phyloP scores from a whole-genome alignment of 1,140 invertebrate genomes.

The Amphibalanus amphitrite region DNA sequence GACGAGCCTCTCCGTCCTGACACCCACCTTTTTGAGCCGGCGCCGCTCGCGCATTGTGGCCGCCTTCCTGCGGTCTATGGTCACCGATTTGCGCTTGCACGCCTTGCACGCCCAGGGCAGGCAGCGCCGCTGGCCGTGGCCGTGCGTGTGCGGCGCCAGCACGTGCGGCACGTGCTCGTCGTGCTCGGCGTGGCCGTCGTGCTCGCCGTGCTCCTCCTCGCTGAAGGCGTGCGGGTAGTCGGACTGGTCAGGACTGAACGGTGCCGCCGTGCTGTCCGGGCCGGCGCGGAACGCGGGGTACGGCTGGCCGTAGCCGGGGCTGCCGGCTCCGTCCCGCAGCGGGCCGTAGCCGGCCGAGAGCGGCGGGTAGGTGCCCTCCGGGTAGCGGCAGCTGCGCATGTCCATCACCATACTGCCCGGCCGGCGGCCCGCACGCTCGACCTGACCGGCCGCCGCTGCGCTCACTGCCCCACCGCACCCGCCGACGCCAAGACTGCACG shows the following conservation, averaged over 20 bases:
- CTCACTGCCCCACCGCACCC: too few relatives aligned
- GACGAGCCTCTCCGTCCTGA: too few relatives aligned
- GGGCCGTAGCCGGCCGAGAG: neutral
- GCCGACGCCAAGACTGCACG: too few relatives aligned
- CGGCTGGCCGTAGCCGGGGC: neutral
- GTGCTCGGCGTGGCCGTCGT: slow-evolving; percentile 13
- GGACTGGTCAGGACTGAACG: neutral
- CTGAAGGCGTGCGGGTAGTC: neutral
- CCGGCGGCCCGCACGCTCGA: too few relatives aligned
- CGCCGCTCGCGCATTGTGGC: slow-evolving; percentile 85
- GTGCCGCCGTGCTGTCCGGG: neutral
- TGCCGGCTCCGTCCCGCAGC: neutral
- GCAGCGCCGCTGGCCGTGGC: slow-evolving; percentile 41
- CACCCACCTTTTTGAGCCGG: slow-evolving; percentile 64
- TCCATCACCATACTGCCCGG: neutral
- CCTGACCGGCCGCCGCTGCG: neutral
- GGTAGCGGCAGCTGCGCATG: neutral
- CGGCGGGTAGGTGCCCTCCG: neutral
- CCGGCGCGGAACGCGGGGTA: neutral
- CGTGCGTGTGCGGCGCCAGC: slow-evolving; percentile 16
- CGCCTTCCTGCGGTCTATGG: slow-evolving; percentile 85
- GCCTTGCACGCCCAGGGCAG: slow-evolving; percentile 90
- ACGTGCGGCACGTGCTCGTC: slow-evolving; percentile 18
- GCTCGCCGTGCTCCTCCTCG: slow-evolving; percentile 7
- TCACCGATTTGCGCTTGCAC: slow-evolving; percentile 84